Conservation (phyloP, 2,113 vertebrate genomes). For the Eulemur macaco region DNA sequence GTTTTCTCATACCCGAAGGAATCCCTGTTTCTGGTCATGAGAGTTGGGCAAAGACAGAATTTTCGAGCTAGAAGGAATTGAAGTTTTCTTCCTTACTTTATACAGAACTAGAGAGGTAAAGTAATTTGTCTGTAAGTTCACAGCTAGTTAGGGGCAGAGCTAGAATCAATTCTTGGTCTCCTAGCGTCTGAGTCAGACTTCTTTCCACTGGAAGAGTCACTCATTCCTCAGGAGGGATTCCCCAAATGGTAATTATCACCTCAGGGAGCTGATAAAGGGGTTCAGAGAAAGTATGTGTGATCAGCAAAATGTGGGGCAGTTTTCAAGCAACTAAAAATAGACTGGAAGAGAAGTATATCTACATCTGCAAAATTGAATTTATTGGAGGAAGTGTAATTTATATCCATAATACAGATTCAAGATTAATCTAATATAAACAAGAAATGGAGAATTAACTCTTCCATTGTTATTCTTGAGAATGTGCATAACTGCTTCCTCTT, state of each 20-base stretch:
- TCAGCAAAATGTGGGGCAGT: constrained; percentile 55
- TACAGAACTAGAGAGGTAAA: neutral
- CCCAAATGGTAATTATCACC: constrained; percentile 48
- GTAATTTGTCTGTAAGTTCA: constrained; percentile 26
- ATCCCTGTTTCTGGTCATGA: neutral
- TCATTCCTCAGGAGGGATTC: constrained; percentile 18
- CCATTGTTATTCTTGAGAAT: constrained; percentile 44
- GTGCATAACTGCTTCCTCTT: constrained; percentile 21
- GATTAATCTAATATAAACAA: constrained; percentile 69
- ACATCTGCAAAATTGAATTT: constrained; percentile 50
- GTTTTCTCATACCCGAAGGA: neutral
- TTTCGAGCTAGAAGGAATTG: neutral
- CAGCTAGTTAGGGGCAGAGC: neutral
- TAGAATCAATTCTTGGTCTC: neutral
- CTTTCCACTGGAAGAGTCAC: neutral
- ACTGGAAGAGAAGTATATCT: neutral
- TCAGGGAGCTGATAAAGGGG: constrained; percentile 16
- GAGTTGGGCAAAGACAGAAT: neutral
- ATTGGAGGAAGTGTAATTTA: constrained; percentile 58
- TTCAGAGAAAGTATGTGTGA: neutral
- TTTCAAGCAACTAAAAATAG: constrained; percentile 61
- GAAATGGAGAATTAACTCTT: constrained; percentile 53
- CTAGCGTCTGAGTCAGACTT: neutral
- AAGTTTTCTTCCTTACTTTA: neutral
- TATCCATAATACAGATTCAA: constrained; percentile 27